A percentile compares a stretch with the other conserved stretches of the same genome.
Conservation (phyloP, 2,888 invertebrate species). For the Pristionchus entomophagus region DNA sequence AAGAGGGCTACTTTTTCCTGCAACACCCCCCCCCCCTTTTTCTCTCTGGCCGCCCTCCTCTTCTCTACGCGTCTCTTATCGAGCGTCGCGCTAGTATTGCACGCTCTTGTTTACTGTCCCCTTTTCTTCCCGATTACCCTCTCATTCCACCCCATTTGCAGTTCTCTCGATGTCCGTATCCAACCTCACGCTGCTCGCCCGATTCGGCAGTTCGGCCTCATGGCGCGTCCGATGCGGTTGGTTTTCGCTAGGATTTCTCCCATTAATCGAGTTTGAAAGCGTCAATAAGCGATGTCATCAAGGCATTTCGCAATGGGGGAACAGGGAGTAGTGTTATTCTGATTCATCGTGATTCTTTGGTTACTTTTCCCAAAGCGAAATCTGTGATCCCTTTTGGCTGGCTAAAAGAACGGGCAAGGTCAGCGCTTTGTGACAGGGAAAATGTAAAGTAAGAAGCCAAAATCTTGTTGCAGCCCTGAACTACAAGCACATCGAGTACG, state of each 20-base stretch:
- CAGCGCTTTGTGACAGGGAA: too few species aligned
- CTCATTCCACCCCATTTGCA: background rate
- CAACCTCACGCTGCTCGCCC: constrained; percentile 80
- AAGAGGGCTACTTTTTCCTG: too few species aligned
- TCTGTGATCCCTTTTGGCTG: too few species aligned
- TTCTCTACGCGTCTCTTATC: constrained; percentile 6
- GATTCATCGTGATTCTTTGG: too few species aligned
- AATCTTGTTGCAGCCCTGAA: constrained; percentile 22
- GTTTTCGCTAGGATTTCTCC: too few species aligned
- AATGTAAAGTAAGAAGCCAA: too few species aligned
- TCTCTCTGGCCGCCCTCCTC: background rate
- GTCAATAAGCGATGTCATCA: too few species aligned
- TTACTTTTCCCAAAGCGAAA: too few species aligned
- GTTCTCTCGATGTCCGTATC: constrained; percentile 5
- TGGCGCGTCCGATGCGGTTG: constrained; percentile 16
- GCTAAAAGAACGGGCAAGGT: too few species aligned
- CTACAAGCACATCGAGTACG: background rate
- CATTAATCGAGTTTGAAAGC: too few species aligned
- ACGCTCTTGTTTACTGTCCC: background rate
- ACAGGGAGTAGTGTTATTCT: too few species aligned
- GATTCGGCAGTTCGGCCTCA: background rate
- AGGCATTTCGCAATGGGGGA: too few species aligned
- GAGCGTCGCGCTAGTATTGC: background rate
- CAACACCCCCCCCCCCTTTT: background rate
- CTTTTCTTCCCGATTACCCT: background rate